phyloP scores from a whole-genome alignment of 2,888 invertebrate genomes.

The Taphrorychus bicolor region DNA sequence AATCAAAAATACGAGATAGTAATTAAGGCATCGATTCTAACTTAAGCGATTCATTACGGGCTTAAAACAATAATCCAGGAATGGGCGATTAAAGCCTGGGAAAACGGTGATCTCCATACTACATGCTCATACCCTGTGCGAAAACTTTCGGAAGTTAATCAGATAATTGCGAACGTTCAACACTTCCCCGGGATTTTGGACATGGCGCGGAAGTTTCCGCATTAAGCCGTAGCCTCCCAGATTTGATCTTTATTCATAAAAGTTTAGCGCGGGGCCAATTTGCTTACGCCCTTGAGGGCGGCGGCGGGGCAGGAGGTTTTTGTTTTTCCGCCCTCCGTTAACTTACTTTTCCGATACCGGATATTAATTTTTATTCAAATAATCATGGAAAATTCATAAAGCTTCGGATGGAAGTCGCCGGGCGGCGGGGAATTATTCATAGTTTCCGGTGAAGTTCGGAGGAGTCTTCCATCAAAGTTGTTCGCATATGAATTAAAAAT shows the following conservation, averaged over 20 bases:
- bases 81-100: slow-evolving; percentile 20
- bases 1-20: too few species aligned
- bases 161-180: slow-evolving; percentile 20
- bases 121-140: background rate
- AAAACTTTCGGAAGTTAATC: slow-evolving; percentile 27
- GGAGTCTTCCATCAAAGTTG: slow-evolving; percentile 1
- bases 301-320: background rate
- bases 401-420: background rate
- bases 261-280: slow-evolving; percentile 5
- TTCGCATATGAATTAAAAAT: slow-evolving; percentile 6
- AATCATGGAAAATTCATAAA: slow-evolving; percentile 5
- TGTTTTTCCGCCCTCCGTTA: background rate
- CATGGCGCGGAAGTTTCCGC: slow-evolving; percentile 25
- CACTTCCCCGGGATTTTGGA: slow-evolving; percentile 26
- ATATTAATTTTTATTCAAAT: slow-evolving; percentile 8
- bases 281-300: background rate
- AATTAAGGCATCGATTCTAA: background rate
- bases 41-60: background rate
- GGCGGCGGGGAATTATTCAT: background rate
- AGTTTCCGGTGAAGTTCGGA: background rate
- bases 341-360: slow-evolving; percentile 1
- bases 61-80: slow-evolving; percentile 27
- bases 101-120: slow-evolving; percentile 16
- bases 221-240: slow-evolving; percentile 23
- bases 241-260: slow-evolving; percentile 25